phyloP scores from a whole-genome alignment of 2,113 vertebrate genomes.

The Misgurnus mizolepis region DNA sequence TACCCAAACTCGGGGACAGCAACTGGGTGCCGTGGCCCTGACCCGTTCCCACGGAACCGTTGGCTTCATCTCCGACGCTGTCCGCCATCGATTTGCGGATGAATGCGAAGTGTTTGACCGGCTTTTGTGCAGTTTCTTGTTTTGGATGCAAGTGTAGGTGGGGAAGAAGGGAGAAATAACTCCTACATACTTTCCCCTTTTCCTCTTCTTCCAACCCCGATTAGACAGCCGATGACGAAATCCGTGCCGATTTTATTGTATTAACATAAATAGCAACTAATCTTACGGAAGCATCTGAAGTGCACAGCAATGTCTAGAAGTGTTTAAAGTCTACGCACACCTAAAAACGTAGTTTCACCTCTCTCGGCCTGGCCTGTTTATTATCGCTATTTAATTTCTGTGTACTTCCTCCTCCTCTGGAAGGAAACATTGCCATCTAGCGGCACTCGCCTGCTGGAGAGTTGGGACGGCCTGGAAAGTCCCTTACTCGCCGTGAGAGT shows the following conservation, averaged over 20 bases:
- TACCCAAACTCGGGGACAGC: conserved; percentile 62
- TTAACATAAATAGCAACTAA: neutral
- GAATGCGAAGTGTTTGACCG: conserved; percentile 1
- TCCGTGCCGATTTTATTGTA: neutral
- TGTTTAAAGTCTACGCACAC: neutral
- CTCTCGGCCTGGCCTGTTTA: conserved; percentile 13
- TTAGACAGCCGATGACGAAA: neutral
- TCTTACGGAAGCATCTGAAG: neutral
- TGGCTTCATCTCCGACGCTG: conserved; percentile 62
- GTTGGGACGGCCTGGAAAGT: neutral
- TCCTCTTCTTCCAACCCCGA: conserved; percentile 16
- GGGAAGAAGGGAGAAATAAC: conserved; percentile 30
- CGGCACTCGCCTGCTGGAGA: neutral
- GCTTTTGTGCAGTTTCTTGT: conserved; percentile 14
- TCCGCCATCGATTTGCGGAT: conserved; percentile 70
- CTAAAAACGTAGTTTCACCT: neutral
- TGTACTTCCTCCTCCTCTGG: conserved; percentile 45
- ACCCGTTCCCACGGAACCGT: conserved; percentile 56
- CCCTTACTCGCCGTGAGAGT: too few species aligned
- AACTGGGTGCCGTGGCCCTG: conserved; percentile 62
- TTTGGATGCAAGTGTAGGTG: conserved; percentile 17
- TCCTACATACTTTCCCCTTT: conserved; percentile 56
- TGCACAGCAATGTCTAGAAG: neutral
- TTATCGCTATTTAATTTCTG: conserved; percentile 22
- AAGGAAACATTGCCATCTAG: conserved; percentile 36